phyloP scores from a whole-genome alignment of 2,797 vertebrate genomes.

The Chromis chromis region DNA sequence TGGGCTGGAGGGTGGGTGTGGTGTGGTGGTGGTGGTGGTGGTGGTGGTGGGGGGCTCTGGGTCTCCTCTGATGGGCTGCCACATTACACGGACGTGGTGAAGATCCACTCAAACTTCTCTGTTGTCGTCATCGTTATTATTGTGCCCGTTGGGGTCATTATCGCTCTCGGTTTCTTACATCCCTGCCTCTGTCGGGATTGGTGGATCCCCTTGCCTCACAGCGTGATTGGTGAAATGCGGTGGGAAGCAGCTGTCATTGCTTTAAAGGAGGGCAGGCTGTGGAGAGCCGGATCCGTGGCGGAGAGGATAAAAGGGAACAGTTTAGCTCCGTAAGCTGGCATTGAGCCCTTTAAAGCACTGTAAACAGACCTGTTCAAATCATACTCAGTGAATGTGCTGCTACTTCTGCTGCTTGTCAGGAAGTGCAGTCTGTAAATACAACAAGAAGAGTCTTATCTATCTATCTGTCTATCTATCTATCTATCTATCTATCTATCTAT shows the following conservation, averaged over 20 bases:
- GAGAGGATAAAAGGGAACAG: constrained; percentile 68
- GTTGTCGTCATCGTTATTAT: constrained; percentile 54
- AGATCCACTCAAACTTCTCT: constrained; percentile 58
- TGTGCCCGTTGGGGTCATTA: constrained; percentile 52
- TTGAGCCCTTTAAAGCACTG: constrained; percentile 67
- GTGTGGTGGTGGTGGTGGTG: background rate
- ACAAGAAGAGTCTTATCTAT: constrained; percentile 5
- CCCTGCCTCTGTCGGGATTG: constrained; percentile 20
- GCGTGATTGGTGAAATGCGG: constrained; percentile 42
- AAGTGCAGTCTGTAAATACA: background rate
- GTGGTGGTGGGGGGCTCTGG: constrained; percentile 8
- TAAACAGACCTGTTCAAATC: constrained; percentile 66
- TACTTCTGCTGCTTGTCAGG: constrained; percentile 37
- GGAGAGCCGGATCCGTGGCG: constrained; percentile 48
- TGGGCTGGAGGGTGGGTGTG: constrained; percentile 54
- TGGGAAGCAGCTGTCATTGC: constrained; percentile 69
- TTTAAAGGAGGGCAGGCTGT: constrained; percentile 62
- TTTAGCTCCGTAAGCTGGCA: constrained; percentile 70
- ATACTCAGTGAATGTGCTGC: constrained; percentile 28
- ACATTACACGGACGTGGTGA: constrained; percentile 54
- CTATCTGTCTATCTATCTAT: constrained; percentile 15
- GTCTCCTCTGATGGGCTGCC: constrained; percentile 62
- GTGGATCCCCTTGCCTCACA: constrained; percentile 17
- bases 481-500: constrained; percentile 13
- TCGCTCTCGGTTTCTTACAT: constrained; percentile 51